These are phyloP conservation scores for Polydesmus complanatus DNA, from an alignment of 2,888 invertebrate genomes.

Conservation along the genomic window DNA sequence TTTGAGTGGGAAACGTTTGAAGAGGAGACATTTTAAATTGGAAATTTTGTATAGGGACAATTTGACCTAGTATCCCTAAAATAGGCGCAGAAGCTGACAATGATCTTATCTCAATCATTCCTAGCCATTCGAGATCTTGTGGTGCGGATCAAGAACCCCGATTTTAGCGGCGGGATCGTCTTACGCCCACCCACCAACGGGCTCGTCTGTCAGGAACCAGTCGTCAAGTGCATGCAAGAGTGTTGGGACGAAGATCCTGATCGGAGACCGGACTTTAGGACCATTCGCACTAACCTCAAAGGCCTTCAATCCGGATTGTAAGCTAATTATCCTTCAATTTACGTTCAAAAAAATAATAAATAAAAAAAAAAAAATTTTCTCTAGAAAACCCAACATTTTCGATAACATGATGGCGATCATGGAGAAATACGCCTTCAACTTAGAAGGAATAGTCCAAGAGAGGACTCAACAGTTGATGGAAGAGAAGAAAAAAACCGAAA, in stretches of 20 bases:
- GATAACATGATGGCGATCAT: slow-evolving; percentile 82
- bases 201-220: slow-evolving; percentile 28
- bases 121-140: slow-evolving; percentile 27
- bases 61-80: too few species aligned
- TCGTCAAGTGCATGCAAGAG: slow-evolving; percentile 29
- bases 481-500: slow-evolving; percentile 74
- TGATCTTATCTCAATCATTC: too few species aligned
- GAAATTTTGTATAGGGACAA: too few species aligned
- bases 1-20: too few species aligned
- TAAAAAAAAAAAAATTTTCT: slow-evolving; percentile 13
- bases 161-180: slow-evolving; percentile 31
- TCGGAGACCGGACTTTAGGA: slow-evolving; percentile 32
- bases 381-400: slow-evolving; percentile 67
- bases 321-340: slow-evolving; percentile 38
- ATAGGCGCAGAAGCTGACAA: too few species aligned
- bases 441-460: slow-evolving; percentile 69
- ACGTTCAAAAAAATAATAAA: background rate
- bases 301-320: slow-evolving; percentile 61
- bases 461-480: slow-evolving; percentile 63
- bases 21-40: too few species aligned
- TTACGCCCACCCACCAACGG: slow-evolving; percentile 20
- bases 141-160: slow-evolving; percentile 25
- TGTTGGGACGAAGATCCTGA: slow-evolving; percentile 34
- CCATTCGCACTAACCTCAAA: slow-evolving; percentile 29
- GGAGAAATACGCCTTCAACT: slow-evolving; percentile 78